Evolutionary conservation across 2,888 invertebrate genomes (phyloP), one percentile per base, ranked within the genome.

Genomic region (Euspilapteryx auroguttella): DNA sequence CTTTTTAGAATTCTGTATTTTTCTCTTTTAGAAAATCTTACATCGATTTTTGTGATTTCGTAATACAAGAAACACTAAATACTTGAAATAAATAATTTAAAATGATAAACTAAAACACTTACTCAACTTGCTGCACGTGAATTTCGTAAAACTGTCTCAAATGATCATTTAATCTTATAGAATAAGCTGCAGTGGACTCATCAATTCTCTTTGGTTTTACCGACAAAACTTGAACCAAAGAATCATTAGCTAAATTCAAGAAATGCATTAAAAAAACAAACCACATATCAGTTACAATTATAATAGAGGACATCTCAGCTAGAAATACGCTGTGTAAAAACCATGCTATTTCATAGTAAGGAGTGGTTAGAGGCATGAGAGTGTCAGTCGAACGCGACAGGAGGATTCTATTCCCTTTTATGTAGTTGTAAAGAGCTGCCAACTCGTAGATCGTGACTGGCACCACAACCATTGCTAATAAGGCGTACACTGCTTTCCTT

Each of bases 361-460:
- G 66, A 2, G 48, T 37, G 0, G 44, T 43, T 55, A 63, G 55
- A 0, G 68, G 58, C 55, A 66, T 48, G 1, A 69, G 38, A 5
- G 43, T 56, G 0, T 45, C 37, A 0, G 66, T 65, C 0, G 62
- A 49, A 23, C 44, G 44, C 0, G 64, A 65, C 2, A 68, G 25
- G 2, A 55, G 45, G 2, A 47, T 47, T 24, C 47, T 47, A 1
- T 40, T 41, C 0, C 59, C 64, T 4, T 38, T 37, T 0, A 47
- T 8, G 31, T 56, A 59, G 32, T 41, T 44, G 50, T 54, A 63
- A 1, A 61, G n/a, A 2, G 49, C 50, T 0, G 39, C 37, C 1
- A 47, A 3, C 2, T 59, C 36, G 20, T 59, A 61, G 3, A 40
- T 38, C 0, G 32, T 12, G 2, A 55, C 30, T 1, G 64, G 59